A percentile compares a stretch with the other conserved stretches of the same genome.
Evolutionary conservation across 2,113 vertebrate genomes (phyloP).

Genomic region (Elaphurus davidianus): DNA sequence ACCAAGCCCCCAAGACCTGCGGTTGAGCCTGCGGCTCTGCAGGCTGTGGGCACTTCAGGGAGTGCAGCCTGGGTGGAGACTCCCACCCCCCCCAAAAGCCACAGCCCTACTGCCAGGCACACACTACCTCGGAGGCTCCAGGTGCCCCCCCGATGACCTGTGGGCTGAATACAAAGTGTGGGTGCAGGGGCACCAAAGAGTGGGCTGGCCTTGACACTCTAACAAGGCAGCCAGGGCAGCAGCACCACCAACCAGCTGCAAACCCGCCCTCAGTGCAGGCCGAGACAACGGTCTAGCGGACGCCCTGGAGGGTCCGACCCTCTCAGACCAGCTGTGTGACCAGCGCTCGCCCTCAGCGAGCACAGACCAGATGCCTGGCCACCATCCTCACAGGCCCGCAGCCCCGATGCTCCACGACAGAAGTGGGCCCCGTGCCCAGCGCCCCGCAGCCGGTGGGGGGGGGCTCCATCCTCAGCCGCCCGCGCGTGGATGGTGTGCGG

Average conservation of each 20-base stretch:
- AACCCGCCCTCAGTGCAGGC: neutral
- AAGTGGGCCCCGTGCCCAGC: neutral
- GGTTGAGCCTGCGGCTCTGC: neutral
- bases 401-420: rapidly evolving
- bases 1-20: neutral
- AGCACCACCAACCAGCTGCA: neutral
- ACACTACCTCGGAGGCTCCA: neutral
- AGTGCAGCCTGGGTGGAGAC: no score
- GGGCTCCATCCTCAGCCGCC: neutral
- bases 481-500: neutral
- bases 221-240: rapidly evolving
- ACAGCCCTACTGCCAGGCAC: rapidly evolving
- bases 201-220: neutral
- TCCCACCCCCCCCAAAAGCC: neutral
- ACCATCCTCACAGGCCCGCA: neutral
- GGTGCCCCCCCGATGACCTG: neutral
- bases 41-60: neutral
- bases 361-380: neutral
- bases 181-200: neutral
- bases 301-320: neutral
- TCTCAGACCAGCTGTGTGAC: neutral
- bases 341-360: neutral
- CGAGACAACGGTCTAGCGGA: rapidly evolving
- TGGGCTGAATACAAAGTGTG: neutral
- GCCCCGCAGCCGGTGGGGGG: neutral